Percentiles rank a stretch among this genome's conserved stretches.
These are phyloP conservation scores for Theristus sp. DNA, from an alignment of 2,888 invertebrate species.

Conservation along the genomic window DNA sequence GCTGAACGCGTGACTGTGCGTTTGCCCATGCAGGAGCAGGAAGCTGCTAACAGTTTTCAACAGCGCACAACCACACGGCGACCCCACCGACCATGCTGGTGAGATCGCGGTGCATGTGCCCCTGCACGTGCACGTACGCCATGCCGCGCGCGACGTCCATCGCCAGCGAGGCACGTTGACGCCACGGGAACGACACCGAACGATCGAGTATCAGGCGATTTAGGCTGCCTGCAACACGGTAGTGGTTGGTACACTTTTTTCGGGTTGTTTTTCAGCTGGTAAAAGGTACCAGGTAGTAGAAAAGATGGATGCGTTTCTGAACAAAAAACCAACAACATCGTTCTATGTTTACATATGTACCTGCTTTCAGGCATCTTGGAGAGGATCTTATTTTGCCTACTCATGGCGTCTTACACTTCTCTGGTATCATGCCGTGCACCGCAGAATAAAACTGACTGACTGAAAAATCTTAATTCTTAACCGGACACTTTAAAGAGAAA, in stretches of 20 bases:
- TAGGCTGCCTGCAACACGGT: slow-evolving; percentile 59
- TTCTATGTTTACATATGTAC: too few relatives aligned
- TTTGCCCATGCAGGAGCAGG: too few relatives aligned
- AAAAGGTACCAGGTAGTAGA: neutral
- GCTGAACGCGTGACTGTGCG: too few relatives aligned
- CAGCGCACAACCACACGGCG: neutral
- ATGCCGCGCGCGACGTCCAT: slow-evolving; percentile 73
- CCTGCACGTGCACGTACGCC: slow-evolving; percentile 74
- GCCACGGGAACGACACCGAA: slow-evolving; percentile 49
- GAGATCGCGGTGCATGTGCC: slow-evolving; percentile 82
- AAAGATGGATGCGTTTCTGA: neutral
- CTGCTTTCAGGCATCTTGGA: too few relatives aligned
- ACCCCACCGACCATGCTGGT: slow-evolving; percentile 58
- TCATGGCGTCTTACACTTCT: too few relatives aligned
- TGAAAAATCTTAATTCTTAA: too few relatives aligned
- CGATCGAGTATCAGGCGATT: slow-evolving; percentile 64
- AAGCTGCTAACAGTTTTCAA: neutral
- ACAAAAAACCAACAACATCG: too few relatives aligned
- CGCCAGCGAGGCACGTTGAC: slow-evolving; percentile 59
- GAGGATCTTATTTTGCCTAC: too few relatives aligned
- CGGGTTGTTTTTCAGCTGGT: neutral
- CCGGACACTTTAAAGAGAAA: too few relatives aligned
- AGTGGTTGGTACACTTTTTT: neutral
- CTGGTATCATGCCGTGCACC: too few relatives aligned
- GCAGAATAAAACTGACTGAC: too few relatives aligned